Base-by-base conservation (phyloP, 2,797 vertebrate species). In the Lepilemur septentrionalis region DNA sequence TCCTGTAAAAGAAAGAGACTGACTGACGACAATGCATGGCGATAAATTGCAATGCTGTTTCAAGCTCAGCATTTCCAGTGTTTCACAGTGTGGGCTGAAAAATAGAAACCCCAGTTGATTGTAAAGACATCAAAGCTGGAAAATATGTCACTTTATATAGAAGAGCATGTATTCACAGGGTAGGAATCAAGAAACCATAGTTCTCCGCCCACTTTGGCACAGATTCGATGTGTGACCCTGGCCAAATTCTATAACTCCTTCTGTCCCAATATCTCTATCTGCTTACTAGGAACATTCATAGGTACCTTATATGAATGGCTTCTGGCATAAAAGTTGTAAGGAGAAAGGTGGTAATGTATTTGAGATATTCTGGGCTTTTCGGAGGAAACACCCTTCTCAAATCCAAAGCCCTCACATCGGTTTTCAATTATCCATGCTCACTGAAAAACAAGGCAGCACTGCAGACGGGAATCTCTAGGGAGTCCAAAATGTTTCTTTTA, bases 391-490 rank as follows among this genome's bases (percentile, higher is more conserved):
- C 57, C 32, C 8, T 90, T 94, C 72, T 93, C 46, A 85, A 70
- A 83, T 61, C 57, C 41, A 91, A 94, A 94, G 50, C 55, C n/a
- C 14, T 43, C 91, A 88, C 10, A 35, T 67, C 13, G 2, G 55
- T 23, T 90, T 95, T 81, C 84, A 78, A 3, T 93, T 96, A 94
- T 85, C 25, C 43, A 72, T 20, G 28, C 52, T 94, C 35, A 91
- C 72, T 75, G 52, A 73, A 69, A 93, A 91, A 52, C n/a, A 89
- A 93, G 65, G 48, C 46, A 38, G 48, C 3, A 3, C 32, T 41
- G 23, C 90, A 48, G 52, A 52, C 18, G 28, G 18, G 92, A 92
- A 95, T 81, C 67, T 85, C 89, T 73, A 81, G 55, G 70, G 78
- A 91, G 92, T 91, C 52, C 35, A 38, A 82, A 93, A 63, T 75